A percentile compares a stretch with the other conserved stretches of the same genome.
Evolutionary conservation across 2,888 invertebrate genomes (phyloP).

Genomic region (Terebella lapidaria): DNA sequence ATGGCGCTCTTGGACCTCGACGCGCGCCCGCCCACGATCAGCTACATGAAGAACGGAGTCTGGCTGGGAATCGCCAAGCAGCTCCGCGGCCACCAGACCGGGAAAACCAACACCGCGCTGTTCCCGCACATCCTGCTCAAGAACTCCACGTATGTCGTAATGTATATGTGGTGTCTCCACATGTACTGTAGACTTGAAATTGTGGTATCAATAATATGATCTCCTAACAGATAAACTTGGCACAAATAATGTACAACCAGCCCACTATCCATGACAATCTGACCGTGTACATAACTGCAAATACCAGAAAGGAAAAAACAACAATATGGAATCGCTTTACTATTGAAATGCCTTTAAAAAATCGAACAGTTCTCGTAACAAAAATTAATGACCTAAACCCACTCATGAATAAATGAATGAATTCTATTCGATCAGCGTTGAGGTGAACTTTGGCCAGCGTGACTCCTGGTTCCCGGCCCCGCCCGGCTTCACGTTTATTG

Average conservation of each 20-base stretch:
- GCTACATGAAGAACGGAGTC: conserved; percentile 78
- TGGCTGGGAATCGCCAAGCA: conserved; percentile 71
- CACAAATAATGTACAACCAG: no score
- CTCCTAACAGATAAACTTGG: no score
- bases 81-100: conserved; percentile 62
- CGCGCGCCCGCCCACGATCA: conserved; percentile 67
- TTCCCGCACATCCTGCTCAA: conserved; percentile 88
- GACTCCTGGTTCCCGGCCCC: conserved; percentile 51
- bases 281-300: no score
- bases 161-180: not conserved
- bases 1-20: conserved; percentile 68
- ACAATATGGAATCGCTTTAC: not conserved
- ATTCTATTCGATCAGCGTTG: no score
- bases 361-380: no score
- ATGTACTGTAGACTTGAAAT: not conserved
- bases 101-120: conserved; percentile 61
- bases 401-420: no score
- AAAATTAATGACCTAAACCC: no score
- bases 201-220: no score
- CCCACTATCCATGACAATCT: no score
- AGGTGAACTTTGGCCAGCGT: conserved; percentile 76
- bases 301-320: not conserved
- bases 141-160: conserved; percentile 61
- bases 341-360: no score
- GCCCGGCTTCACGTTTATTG: conserved; percentile 53